Conservation (phyloP, 2,888 invertebrate species). For the Athalia rosae region DNA sequence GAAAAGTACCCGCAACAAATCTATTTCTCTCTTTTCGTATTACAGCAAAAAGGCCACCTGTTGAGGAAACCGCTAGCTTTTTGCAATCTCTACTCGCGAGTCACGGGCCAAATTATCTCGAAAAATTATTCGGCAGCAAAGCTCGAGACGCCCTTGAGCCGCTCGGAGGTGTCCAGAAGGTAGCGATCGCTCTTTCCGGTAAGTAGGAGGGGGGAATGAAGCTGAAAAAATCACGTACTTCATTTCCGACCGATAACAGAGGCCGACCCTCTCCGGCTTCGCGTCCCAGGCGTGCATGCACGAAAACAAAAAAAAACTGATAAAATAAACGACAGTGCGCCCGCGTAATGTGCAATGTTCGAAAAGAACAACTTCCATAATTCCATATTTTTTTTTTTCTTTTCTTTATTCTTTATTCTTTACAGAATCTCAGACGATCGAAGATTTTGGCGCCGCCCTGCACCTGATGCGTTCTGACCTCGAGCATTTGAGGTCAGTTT, state of each 20-base stretch:
- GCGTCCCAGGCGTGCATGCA: too few relatives aligned
- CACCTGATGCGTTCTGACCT: constrained; percentile 91
- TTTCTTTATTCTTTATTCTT: constrained; percentile 48
- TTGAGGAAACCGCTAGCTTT: constrained; percentile 97
- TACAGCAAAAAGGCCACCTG: constrained; percentile 95
- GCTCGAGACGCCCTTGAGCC: constrained; percentile 93
- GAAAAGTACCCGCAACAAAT: neutral
- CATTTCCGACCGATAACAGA: constrained; percentile 25
- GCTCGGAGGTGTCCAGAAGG: constrained; percentile 95
- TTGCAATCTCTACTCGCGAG: constrained; percentile 94
- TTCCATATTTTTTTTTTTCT: constrained; percentile 24
- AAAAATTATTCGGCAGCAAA: constrained; percentile 96
- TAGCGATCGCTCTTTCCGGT: constrained; percentile 96
- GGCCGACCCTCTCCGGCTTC: too few relatives aligned
- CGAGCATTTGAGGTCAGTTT: constrained; percentile 94
- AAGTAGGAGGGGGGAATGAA: constrained; percentile 21
- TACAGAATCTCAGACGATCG: constrained; percentile 94
- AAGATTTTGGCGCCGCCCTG: constrained; percentile 93
- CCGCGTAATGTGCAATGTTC: neutral
- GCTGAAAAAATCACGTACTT: constrained; percentile 28
- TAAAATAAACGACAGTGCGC: too few relatives aligned
- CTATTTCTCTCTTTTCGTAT: too few relatives aligned
- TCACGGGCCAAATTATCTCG: constrained; percentile 97
- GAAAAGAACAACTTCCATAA: neutral
- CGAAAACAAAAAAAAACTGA: neutral